Percentiles rank a stretch among this genome's conserved stretches.
Conservation (phyloP, 2,888 invertebrate species). For the Aradus depressus region DNA sequence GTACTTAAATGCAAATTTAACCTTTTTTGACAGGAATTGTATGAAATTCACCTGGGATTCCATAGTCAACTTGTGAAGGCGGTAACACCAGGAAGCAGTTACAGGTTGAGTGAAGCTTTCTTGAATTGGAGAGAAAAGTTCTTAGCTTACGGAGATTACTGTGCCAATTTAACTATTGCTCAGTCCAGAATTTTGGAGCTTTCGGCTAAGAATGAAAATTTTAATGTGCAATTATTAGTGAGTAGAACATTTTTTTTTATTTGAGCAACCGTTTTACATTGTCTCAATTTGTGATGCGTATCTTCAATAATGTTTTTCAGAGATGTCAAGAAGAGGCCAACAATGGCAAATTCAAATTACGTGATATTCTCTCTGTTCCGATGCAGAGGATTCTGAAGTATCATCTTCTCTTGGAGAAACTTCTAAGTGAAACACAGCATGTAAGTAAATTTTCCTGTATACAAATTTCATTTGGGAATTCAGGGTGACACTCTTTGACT, state of each 20-base stretch:
- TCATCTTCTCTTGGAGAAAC: conserved; percentile 81
- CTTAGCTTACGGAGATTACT: conserved; percentile 85
- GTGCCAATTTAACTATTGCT: conserved; percentile 84
- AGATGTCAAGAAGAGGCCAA: conserved; percentile 88
- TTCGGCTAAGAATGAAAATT: conserved; percentile 51
- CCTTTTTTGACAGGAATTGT: conserved; percentile 52
- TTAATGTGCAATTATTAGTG: conserved; percentile 58
- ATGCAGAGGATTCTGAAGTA: conserved; percentile 98
- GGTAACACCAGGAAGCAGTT: conserved; percentile 45
- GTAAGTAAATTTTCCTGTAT: conserved; percentile 40
- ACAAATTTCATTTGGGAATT: background rate
- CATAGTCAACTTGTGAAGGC: conserved; percentile 68
- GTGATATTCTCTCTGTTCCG: conserved; percentile 92
- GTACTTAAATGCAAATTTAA: conserved; percentile 7
- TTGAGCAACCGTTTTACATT: background rate
- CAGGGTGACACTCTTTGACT: too few species aligned
- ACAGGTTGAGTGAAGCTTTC: conserved; percentile 69
- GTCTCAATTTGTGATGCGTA: too few species aligned
- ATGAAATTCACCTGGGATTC: conserved; percentile 76
- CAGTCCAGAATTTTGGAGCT: conserved; percentile 67
- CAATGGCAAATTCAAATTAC: conserved; percentile 84
- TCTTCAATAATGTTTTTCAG: too few species aligned
- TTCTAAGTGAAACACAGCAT: conserved; percentile 73
- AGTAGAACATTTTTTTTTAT: conserved; percentile 33
- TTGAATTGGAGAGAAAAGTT: conserved; percentile 82